A percentile compares a stretch with the other conserved stretches of the same genome.
Conservation (phyloP, 1,140 invertebrate genomes). For the Mylabris phalerata region DNA sequence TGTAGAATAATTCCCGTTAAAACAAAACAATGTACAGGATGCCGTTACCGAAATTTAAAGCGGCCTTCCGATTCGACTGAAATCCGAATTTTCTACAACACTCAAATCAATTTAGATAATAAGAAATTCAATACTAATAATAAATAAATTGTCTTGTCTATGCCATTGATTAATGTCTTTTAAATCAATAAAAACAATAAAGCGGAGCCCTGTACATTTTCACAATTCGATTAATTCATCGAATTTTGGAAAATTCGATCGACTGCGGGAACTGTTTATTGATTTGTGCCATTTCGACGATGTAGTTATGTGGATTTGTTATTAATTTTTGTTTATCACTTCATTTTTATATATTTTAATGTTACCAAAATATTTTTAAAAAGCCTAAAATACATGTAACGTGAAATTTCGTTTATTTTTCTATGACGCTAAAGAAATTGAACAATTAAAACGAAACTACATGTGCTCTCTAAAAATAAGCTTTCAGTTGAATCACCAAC, state of each 20-base stretch:
- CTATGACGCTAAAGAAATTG: not conserved
- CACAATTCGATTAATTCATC: too few relatives aligned
- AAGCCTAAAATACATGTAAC: constrained; percentile 28
- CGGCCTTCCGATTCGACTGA: too few relatives aligned
- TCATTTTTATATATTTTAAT: constrained; percentile 20
- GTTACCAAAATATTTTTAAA: constrained; percentile 5
- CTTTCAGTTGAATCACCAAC: not conserved
- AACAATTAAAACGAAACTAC: not conserved
- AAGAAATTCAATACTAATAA: too few relatives aligned
- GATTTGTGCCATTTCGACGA: constrained; percentile 20
- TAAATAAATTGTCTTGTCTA: too few relatives aligned
- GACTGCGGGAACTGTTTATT: not conserved
- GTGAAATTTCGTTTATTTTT: not conserved
- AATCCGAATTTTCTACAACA: too few relatives aligned
- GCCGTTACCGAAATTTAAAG: too few relatives aligned
- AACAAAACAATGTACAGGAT: too few relatives aligned
- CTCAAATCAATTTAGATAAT: too few relatives aligned
- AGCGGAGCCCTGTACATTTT: not conserved
- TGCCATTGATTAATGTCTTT: too few relatives aligned
- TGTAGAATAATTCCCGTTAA: too few relatives aligned
- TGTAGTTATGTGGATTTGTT: constrained; percentile 18
- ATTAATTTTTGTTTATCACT: constrained; percentile 13
- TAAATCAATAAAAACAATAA: not conserved
- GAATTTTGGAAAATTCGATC: not conserved
- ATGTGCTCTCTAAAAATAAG: too few relatives aligned